phyloP scores from a whole-genome alignment of 2,888 invertebrate genomes.

The Pseudanteris insignis region DNA sequence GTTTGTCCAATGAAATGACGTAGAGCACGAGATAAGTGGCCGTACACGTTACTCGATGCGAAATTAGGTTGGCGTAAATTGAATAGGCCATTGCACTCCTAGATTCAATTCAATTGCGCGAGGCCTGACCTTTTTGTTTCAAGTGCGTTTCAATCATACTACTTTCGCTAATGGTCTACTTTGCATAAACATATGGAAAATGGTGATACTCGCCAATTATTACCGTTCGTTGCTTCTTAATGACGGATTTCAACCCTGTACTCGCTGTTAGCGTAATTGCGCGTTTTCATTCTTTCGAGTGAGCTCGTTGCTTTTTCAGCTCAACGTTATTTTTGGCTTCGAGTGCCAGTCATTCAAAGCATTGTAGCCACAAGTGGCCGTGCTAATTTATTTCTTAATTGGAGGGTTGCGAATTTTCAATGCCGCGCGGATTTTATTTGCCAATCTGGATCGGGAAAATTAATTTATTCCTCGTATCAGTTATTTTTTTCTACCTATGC shows the following conservation, averaged over 20 bases:
- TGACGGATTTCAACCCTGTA: slow-evolving; percentile 25
- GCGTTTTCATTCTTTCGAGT: slow-evolving; percentile 24
- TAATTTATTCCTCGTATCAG: too few relatives aligned
- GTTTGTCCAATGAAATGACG: slow-evolving; percentile 39
- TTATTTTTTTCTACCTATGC: too few relatives aligned
- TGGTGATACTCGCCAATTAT: slow-evolving; percentile 38
- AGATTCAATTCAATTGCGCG: slow-evolving; percentile 34
- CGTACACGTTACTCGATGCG: slow-evolving; percentile 39
- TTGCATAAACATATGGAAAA: slow-evolving; percentile 42
- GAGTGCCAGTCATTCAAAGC: slow-evolving; percentile 16
- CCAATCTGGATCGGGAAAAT: background rate
- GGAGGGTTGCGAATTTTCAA: slow-evolving; percentile 11
- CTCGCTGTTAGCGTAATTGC: slow-evolving; percentile 12
- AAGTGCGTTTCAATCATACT: slow-evolving; percentile 33
- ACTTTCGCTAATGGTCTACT: slow-evolving; percentile 41
- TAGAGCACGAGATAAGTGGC: slow-evolving; percentile 39
- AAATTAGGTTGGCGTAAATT: slow-evolving; percentile 43
- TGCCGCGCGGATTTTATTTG: slow-evolving; percentile 2
- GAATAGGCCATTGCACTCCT: slow-evolving; percentile 39
- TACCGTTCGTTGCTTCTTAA: slow-evolving; percentile 35
- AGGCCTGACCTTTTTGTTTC: slow-evolving; percentile 40
- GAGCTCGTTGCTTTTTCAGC: slow-evolving; percentile 22
- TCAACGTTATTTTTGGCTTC: slow-evolving; percentile 22
- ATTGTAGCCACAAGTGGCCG: slow-evolving; percentile 24
- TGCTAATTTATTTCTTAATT: slow-evolving; percentile 26